phyloP scores from a whole-genome alignment of 2,113 vertebrate genomes.

The Ursus arctos region DNA sequence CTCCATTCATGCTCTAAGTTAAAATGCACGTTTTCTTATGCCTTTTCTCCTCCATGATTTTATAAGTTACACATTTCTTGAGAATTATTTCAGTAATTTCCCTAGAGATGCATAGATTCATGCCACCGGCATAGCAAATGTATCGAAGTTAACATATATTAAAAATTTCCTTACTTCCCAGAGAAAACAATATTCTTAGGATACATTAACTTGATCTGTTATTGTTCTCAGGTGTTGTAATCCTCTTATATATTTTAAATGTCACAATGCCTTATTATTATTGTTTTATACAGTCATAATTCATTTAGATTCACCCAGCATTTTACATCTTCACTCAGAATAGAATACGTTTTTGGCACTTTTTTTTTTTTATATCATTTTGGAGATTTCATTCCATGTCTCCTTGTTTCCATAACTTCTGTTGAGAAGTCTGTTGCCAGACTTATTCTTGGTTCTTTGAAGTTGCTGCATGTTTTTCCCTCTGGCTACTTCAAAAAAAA shows the following conservation, averaged over 20 bases:
- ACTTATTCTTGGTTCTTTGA: background rate
- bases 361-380: background rate
- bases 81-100: background rate
- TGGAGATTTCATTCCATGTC: background rate
- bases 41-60: background rate
- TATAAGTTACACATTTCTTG: background rate
- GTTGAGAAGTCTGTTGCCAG: background rate
- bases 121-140: background rate
- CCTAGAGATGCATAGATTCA: background rate
- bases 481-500: background rate
- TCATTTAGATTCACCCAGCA: background rate
- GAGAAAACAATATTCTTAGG: background rate
- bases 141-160: background rate
- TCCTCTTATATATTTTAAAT: constrained; percentile 1
- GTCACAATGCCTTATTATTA: background rate
- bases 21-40: background rate
- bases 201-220: background rate
- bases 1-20: background rate
- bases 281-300: background rate
- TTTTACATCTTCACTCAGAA: background rate
- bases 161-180: background rate
- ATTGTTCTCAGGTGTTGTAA: background rate
- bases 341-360: background rate
- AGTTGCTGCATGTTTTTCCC: background rate
- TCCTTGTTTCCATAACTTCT: background rate